Evolutionary conservation across 2,797 vertebrate species (phyloP).

Genomic region (Pempheris klunzingeri): DNA sequence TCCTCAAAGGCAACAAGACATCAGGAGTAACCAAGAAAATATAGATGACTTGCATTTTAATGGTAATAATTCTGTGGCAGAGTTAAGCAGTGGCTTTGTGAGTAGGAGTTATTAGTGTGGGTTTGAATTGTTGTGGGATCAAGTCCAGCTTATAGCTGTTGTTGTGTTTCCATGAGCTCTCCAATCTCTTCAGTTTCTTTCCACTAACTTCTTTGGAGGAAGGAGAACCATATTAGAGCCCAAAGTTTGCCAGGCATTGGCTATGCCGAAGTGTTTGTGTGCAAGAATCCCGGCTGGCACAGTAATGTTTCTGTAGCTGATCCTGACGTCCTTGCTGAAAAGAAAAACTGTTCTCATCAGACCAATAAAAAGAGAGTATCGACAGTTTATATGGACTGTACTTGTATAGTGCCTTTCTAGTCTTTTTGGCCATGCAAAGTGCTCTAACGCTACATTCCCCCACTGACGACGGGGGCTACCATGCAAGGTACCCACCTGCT

Average conservation of each 20-base stretch:
- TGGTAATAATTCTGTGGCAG: conserved; percentile 10
- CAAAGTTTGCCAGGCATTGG: conserved; percentile 22
- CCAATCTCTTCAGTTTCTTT: conserved; percentile 19
- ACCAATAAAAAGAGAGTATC: background rate
- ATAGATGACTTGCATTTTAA: conserved; percentile 28
- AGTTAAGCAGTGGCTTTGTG: conserved; percentile 23
- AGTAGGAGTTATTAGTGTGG: conserved; percentile 40
- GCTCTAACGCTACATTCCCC: too few relatives aligned
- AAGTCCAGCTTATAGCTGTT: conserved; percentile 23
- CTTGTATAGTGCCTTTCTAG: too few relatives aligned
- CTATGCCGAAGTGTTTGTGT: conserved; percentile 18
- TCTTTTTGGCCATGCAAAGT: too few relatives aligned
- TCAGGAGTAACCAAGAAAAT: conserved; percentile 26
- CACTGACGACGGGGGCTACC: too few relatives aligned
- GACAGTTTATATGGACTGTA: background rate
- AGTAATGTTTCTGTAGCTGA: conserved; percentile 16
- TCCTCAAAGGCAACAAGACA: conserved; percentile 15
- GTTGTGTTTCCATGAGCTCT: conserved; percentile 24
- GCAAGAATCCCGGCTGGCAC: conserved; percentile 1
- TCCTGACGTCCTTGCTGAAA: background rate
- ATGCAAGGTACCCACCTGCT: too few relatives aligned
- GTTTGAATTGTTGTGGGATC: conserved; percentile 49
- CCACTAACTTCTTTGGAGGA: conserved; percentile 27
- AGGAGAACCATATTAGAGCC: conserved; percentile 12
- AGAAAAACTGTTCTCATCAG: conserved; percentile 12